Conservation (phyloP, 2,888 invertebrate genomes). For the Heterodera filipjevi region DNA sequence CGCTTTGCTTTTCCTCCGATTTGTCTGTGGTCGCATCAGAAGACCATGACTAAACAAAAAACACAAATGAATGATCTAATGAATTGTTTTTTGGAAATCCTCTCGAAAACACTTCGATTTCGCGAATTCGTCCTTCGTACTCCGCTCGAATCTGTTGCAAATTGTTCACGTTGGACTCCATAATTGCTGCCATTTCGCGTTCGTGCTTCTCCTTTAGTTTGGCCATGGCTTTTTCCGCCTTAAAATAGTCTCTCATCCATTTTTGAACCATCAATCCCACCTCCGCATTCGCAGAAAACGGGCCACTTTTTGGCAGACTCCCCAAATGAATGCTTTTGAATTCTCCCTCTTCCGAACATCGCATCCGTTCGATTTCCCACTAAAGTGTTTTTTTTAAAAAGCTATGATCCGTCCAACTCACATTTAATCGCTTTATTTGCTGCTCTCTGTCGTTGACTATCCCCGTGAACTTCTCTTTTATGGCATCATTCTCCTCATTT, state of each 20-base stretch:
- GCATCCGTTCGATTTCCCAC: constrained; percentile 26
- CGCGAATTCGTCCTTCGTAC: constrained; percentile 33
- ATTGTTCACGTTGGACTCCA: constrained; percentile 33
- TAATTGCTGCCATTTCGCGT: constrained; percentile 47
- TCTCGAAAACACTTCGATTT: constrained; percentile 30
- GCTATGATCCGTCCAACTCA: constrained; percentile 18
- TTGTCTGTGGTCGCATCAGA: neutral
- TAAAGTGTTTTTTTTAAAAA: constrained; percentile 12
- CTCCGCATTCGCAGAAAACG: neutral
- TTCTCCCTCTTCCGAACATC: constrained; percentile 13
- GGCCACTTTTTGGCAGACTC: neutral
- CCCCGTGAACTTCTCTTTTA: constrained; percentile 43
- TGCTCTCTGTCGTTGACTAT: constrained; percentile 53
- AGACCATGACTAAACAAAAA: neutral
- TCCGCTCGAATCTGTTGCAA: constrained; percentile 32
- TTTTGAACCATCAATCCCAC: neutral
- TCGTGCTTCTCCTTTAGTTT: constrained; percentile 53
- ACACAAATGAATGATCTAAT: neutral
- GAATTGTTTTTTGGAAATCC: neutral
- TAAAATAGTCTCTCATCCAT: neutral
- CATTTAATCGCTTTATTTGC: constrained; percentile 52
- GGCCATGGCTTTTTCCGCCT: constrained; percentile 37
- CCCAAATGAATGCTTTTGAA: constrained; percentile 17
- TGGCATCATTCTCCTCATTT: constrained; percentile 52
- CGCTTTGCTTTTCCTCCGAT: neutral